Percentiles rank a stretch among this genome's conserved stretches.
These are phyloP conservation scores for Otocyon megalotis DNA, from an alignment of 2,113 vertebrate species.

Conservation along the genomic window DNA sequence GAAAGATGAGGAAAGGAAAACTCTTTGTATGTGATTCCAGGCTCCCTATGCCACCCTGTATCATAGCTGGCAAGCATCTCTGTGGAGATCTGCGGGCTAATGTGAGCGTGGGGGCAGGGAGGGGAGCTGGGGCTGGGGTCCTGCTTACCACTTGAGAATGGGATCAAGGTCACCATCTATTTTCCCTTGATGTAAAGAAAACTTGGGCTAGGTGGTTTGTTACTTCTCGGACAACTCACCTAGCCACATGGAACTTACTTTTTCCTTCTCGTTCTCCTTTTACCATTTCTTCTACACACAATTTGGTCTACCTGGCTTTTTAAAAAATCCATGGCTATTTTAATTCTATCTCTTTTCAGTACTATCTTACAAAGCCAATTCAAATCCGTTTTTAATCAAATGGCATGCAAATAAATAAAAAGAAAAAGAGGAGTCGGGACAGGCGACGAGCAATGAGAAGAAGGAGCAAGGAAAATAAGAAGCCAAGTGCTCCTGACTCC, in stretches of 20 bases:
- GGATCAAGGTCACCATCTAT: neutral
- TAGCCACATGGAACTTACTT: neutral
- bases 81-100: neutral
- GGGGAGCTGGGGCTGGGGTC: neutral
- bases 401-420: slow-evolving; percentile 22
- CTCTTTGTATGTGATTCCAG: neutral
- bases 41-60: neutral
- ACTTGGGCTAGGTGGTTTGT: neutral
- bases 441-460: neutral
- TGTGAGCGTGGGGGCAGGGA: neutral
- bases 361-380: slow-evolving; percentile 28
- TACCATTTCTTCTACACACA: neutral
- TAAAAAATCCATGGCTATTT: neutral
- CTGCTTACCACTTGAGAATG: neutral
- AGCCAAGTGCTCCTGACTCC: neutral
- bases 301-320: neutral
- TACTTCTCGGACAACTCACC: neutral
- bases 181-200: slow-evolving; percentile 43
- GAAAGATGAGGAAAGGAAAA: slow-evolving; percentile 44
- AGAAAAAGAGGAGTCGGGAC: neutral
- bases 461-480: slow-evolving; percentile 35
- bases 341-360: slow-evolving; percentile 52
- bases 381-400: slow-evolving; percentile 28
- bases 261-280: slow-evolving; percentile 25
- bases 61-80: neutral